Percentiles rank a stretch among this genome's conserved stretches.
Evolutionary conservation across 2,797 vertebrate species (phyloP).

Genomic region (Spondyliosoma cantharus): DNA sequence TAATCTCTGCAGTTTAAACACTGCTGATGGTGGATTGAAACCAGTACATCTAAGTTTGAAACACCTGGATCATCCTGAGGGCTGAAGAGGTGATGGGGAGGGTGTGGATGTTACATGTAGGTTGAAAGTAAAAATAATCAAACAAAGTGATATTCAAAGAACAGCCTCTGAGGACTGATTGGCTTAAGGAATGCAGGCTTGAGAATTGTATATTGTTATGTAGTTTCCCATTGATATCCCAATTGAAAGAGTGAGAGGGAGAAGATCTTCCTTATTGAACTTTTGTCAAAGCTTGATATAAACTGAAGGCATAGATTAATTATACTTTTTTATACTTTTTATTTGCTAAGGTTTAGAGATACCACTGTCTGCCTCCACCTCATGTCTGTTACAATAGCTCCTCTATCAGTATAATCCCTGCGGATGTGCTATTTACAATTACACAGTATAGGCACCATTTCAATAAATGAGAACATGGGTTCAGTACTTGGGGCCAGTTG

Average conservation of each 20-base stretch:
- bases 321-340: not conserved
- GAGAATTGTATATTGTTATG: not conserved
- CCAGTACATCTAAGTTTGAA: not conserved
- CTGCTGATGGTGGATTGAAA: not conserved
- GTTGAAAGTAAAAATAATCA: not conserved
- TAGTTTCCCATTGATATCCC: not conserved
- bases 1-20: too few relatives aligned
- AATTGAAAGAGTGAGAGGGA: not conserved
- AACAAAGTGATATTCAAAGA: not conserved
- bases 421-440: not conserved
- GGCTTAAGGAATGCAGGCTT: not conserved
- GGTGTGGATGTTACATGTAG: not conserved
- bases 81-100: not conserved
- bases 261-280: not conserved
- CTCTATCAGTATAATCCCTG: not conserved
- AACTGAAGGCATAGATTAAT: not conserved
- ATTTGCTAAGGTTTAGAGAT: not conserved
- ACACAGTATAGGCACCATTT: not conserved
- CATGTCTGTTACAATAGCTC: too few relatives aligned
- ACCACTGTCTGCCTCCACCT: not conserved
- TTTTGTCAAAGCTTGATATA: not conserved
- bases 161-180: not conserved
- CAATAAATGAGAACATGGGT: not conserved
- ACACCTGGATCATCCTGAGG: conserved; percentile 7
- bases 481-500: too few relatives aligned